phyloP scores from a whole-genome alignment of 2,888 invertebrate genomes.

The Drosophila mimica region DNA sequence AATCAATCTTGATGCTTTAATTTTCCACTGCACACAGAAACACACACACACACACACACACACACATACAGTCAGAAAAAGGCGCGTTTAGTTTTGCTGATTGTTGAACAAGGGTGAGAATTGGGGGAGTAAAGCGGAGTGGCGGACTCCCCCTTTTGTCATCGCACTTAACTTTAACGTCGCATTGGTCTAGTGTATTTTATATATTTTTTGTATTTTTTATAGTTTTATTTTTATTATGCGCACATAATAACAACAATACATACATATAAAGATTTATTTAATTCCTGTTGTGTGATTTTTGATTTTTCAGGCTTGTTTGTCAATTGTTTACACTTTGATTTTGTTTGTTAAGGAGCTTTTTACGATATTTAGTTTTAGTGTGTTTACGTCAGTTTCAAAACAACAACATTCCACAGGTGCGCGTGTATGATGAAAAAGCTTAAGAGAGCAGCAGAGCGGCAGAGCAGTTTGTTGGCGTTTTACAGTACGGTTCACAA shows the following conservation, averaged over 20 bases:
- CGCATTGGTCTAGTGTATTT: slow-evolving; percentile 24
- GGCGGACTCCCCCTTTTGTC: slow-evolving; percentile 12
- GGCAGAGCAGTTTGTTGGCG: slow-evolving; percentile 26
- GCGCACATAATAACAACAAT: slow-evolving; percentile 2
- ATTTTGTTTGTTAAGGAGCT: slow-evolving; percentile 18
- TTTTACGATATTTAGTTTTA: slow-evolving; percentile 29
- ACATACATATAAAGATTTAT: slow-evolving; percentile 20
- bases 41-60: slow-evolving; percentile 6
- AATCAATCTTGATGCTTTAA: slow-evolving; percentile 36
- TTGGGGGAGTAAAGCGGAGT: slow-evolving; percentile 6
- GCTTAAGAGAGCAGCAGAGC: slow-evolving; percentile 24
- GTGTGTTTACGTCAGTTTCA: slow-evolving; percentile 39
- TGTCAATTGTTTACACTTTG: slow-evolving; percentile 28
- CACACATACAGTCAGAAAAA: slow-evolving; percentile 3
- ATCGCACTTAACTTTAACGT: slow-evolving; percentile 32
- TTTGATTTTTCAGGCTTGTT: background rate
- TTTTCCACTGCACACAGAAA: slow-evolving; percentile 17
- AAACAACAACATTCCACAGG: slow-evolving; percentile 63
- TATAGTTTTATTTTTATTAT: background rate
- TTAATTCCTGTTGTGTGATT: slow-evolving; percentile 1
- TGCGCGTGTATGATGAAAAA: slow-evolving; percentile 42
- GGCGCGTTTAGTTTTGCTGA: slow-evolving; percentile 36
- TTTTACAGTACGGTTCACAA: slow-evolving; percentile 66
- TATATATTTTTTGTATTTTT: background rate
- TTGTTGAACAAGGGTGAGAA: slow-evolving; percentile 18